A percentile compares a stretch with the other conserved stretches of the same genome.
Evolutionary conservation across 2,113 vertebrate genomes (phyloP).

Genomic region (Anhinga rufa): DNA sequence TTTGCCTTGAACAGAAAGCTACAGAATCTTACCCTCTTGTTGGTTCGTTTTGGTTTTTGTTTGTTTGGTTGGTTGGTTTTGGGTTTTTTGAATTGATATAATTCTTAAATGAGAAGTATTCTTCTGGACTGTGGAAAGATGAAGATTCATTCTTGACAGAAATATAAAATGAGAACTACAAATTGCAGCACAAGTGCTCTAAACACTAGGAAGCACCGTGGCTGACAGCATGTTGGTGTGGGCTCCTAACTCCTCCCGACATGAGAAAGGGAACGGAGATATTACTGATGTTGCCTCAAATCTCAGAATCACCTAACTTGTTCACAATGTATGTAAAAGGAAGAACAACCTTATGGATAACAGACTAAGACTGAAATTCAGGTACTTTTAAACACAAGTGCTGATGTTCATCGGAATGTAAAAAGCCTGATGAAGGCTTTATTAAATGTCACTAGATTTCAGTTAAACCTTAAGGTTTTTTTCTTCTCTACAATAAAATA

Average conservation of each 20-base stretch:
- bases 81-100: background rate
- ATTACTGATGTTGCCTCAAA: background rate
- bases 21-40: background rate
- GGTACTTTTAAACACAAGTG: background rate
- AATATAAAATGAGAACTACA: background rate
- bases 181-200: background rate
- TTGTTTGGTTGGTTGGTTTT: too few relatives aligned
- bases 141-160: background rate
- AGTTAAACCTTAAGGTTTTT: background rate
- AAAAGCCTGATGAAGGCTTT: background rate
- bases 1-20: background rate
- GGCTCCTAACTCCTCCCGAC: background rate
- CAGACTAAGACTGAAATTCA: background rate
- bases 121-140: background rate
- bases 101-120: background rate
- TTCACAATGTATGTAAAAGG: background rate
- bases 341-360: background rate
- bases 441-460: background rate
- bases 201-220: background rate
- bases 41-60: background rate
- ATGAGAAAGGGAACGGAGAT: background rate
- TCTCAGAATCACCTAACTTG: background rate
- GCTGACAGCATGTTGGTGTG: background rate
- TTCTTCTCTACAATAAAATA: background rate
- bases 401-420: background rate